Percentiles rank a stretch among this genome's conserved stretches.
Conservation (phyloP, 37 sponge, comb jelly and placozoan genomes). For the Cladorhizidae sp. region DNA sequence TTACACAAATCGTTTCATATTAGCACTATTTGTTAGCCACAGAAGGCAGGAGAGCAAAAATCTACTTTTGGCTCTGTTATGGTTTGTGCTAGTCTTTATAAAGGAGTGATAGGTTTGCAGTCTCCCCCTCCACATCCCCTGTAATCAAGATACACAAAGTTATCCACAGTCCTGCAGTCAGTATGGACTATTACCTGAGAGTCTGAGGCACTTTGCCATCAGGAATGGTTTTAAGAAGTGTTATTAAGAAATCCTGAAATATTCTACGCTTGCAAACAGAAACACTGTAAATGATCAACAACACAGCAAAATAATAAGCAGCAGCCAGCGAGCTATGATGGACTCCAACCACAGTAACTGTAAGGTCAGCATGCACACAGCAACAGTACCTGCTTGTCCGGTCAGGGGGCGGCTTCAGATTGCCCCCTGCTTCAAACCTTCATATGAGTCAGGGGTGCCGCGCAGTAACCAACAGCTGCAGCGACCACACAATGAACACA, state of each 20-base stretch:
- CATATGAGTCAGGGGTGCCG: conserved; percentile 20
- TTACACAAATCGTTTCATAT: conserved; percentile 17
- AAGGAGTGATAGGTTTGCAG: conserved; percentile 26
- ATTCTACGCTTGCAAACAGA: conserved; percentile 64
- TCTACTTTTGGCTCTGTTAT: conserved; percentile 5
- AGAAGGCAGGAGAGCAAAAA: conserved; percentile 23
- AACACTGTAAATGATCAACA: too few relatives aligned
- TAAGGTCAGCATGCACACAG: too few relatives aligned
- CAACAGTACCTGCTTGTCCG: conserved; percentile 33
- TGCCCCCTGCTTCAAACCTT: conserved; percentile 73
- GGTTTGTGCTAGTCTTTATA: conserved; percentile 9
- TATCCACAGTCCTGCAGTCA: too few relatives aligned
- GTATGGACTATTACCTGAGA: conserved; percentile 37
- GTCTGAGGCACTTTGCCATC: conserved; percentile 24
- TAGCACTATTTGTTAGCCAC: conserved; percentile 35
- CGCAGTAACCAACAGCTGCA: conserved; percentile 64
- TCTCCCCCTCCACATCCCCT: not conserved
- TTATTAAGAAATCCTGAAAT: conserved; percentile 59
- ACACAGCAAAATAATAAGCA: too few relatives aligned
- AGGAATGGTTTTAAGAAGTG: conserved; percentile 1
- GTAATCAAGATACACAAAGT: not conserved
- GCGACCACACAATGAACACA: not conserved
- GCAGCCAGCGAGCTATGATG: too few relatives aligned
- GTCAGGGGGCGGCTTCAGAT: conserved; percentile 12
- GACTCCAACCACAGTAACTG: too few relatives aligned